Percentiles rank a stretch among this genome's conserved stretches.
Evolutionary conservation across 2,113 vertebrate genomes (phyloP).

Genomic region (Epinephelus moara): DNA sequence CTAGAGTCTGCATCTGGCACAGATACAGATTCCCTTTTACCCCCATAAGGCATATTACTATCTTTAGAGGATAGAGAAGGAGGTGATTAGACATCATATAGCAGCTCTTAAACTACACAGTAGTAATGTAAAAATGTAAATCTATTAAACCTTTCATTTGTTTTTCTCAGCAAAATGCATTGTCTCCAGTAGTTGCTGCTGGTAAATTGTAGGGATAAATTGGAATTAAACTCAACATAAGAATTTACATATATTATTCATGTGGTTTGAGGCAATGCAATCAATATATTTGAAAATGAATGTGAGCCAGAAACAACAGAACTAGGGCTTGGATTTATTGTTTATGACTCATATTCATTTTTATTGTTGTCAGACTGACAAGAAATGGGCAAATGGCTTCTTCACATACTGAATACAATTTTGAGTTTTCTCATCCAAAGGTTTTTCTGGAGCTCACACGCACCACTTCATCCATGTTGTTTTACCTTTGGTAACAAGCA

Average conservation of each 20-base stretch:
- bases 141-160: constrained; percentile 29
- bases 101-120: constrained; percentile 22
- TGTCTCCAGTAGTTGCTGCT: constrained; percentile 5
- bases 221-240: constrained; percentile 22
- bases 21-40: not conserved
- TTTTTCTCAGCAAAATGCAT: constrained; percentile 11
- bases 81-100: constrained; percentile 26
- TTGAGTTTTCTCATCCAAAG: not conserved
- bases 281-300: not conserved
- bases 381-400: not conserved
- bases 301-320: constrained; percentile 4
- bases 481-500: not conserved
- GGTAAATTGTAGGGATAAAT: not conserved
- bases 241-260: constrained; percentile 27
- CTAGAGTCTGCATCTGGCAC: constrained; percentile 43
- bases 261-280: constrained; percentile 19
- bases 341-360: not conserved
- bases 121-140: constrained; percentile 12
- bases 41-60: constrained; percentile 14
- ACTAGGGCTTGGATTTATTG: not conserved
- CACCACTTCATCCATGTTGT: not conserved
- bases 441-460: not conserved
- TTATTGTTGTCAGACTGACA: not conserved
- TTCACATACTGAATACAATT: not conserved
- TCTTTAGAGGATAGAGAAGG: constrained; percentile 26